These are phyloP conservation scores for Helogale parvula DNA, from an alignment of 2,113 vertebrate species.

Conservation along the genomic window DNA sequence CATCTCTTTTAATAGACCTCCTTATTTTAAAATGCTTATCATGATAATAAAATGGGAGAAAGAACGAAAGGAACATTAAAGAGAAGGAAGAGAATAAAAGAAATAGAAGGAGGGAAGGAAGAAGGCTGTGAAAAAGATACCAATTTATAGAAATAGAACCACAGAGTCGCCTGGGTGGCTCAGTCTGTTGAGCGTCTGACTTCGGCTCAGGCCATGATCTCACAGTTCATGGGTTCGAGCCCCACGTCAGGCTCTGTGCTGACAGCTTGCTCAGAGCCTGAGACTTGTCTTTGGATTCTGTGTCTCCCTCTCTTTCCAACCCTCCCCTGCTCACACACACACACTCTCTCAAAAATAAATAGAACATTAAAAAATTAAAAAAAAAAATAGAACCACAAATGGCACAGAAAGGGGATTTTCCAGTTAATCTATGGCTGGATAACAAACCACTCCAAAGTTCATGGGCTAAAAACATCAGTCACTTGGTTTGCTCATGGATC, in stretches of 20 bases:
- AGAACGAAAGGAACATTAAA: neutral
- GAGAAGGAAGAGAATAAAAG: neutral
- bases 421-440: neutral
- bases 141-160: neutral
- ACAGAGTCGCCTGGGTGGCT: neutral
- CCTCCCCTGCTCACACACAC: no score
- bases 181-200: no score
- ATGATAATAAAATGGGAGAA: neutral
- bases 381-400: neutral
- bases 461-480: neutral
- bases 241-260: no score
- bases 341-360: no score
- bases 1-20: neutral
- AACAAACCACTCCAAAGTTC: neutral
- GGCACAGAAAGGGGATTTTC: neutral
- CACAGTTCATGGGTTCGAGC: no score
- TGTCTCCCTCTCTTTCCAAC: no score
- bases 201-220: no score
- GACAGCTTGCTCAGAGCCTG: no score
- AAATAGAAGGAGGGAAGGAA: neutral
- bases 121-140: neutral
- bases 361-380: no score
- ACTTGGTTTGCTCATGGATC: neutral
- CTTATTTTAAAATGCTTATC: constrained; percentile 2
- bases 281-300: no score